phyloP scores from a whole-genome alignment of 1,140 invertebrate genomes.

The Adelges cooleyi region DNA sequence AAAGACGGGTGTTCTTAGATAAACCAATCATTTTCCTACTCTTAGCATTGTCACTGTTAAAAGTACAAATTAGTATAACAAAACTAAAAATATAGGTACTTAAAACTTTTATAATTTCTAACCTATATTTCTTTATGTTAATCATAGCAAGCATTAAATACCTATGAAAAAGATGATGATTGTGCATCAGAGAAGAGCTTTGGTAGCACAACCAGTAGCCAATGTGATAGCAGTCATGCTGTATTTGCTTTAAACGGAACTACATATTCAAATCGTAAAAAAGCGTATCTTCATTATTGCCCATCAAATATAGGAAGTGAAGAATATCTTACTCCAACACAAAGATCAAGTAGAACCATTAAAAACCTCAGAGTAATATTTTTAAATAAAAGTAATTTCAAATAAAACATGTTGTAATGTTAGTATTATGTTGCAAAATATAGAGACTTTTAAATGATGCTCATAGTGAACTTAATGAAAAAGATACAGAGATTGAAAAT shows the following conservation, averaged over 20 bases:
- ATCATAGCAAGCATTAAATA: constrained; percentile 20
- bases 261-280: constrained; percentile 54
- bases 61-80: too few species aligned
- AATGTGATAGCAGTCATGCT: constrained; percentile 52
- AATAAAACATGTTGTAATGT: not conserved
- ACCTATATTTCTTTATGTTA: too few species aligned
- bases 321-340: constrained; percentile 75
- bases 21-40: too few species aligned
- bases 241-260: constrained; percentile 68
- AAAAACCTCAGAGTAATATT: constrained; percentile 48
- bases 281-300: constrained; percentile 71
- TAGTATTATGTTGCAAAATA: constrained; percentile 35
- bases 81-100: too few species aligned
- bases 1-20: too few species aligned
- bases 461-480: constrained; percentile 60
- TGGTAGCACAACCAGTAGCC: constrained; percentile 52
- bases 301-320: constrained; percentile 60
- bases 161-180: constrained; percentile 48
- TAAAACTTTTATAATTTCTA: too few species aligned
- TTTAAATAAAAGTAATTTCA: not conserved
- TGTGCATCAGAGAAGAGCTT: constrained; percentile 61
- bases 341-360: constrained; percentile 65
- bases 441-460: constrained; percentile 59
- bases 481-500: constrained; percentile 65
- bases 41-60: too few species aligned